Base-by-base conservation (phyloP, 2,113 vertebrate genomes). In the Limnothrissa miodon region DNA sequence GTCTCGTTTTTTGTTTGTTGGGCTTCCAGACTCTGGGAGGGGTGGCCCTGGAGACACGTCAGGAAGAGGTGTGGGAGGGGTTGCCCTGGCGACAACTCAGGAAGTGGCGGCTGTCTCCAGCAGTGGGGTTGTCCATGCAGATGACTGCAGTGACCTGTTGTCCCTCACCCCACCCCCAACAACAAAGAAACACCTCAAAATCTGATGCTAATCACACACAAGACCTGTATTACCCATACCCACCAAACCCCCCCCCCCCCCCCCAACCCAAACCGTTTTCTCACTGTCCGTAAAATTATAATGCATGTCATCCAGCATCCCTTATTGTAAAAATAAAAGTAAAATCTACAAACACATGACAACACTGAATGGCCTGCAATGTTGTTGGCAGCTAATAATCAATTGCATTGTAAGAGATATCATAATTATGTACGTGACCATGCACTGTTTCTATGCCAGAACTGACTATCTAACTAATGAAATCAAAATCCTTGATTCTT, bases 91-190 rank as follows among this genome's bases (percentile, higher is more conserved):
- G 42, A 83, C 81, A 66, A 78, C 33, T 45, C 85, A 83, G 82
- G 85, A 86, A 83, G 85, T 33, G 80, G 74, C 53, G 39, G 74
- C 36, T 45, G 45, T 87, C 42, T 45, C 84, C 39, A 83, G 81
- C 81, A 79, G 70, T 48, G 19, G 78, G 42, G 46, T 45, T 78
- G 79, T 81, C 83, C 78, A 46, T 78, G 46, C 56, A 51, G 45
- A 53, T 78, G 66, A 84, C 82, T 74, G 17, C 25, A 6, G 21
- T 84, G 83, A 62, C 82, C 80, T 84, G 56, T 85, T 66, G 78
- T 80, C 83, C 85, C 59, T 45, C 82, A 82, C 53, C 53, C 79
- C 62, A 39, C 51, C 19, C 11, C 19, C 8, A 51, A 17, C 78
- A 46, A 53, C 45, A 44, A 79, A 83, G 25, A 33, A 78, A 62